Evolutionary conservation across 2,888 invertebrate genomes (phyloP).

Genomic region (Xylota segnis): DNA sequence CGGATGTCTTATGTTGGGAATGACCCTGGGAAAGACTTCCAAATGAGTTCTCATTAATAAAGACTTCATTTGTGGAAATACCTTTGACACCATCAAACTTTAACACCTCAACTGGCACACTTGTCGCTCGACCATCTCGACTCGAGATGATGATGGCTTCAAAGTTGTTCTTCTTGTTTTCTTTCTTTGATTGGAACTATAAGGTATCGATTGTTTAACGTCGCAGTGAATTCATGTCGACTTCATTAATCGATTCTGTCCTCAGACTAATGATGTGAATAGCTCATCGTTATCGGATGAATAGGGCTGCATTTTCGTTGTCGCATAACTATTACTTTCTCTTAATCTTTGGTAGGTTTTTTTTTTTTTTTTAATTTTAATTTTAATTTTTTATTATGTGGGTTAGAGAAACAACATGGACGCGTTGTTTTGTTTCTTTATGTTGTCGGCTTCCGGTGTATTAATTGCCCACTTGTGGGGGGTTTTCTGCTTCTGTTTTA

Average conservation of each 20-base stretch:
- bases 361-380: too few relatives aligned
- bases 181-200: too few relatives aligned
- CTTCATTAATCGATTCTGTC: constrained; percentile 18
- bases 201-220: constrained; percentile 6
- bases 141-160: neutral
- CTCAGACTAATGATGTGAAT: constrained; percentile 27
- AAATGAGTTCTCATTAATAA: constrained; percentile 6
- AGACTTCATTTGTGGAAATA: neutral
- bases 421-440: neutral
- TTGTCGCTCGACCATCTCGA: neutral
- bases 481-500: neutral
- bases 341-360: neutral
- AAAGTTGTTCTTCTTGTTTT: too few relatives aligned
- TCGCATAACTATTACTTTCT: constrained; percentile 33
- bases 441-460: constrained; percentile 19
- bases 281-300: constrained; percentile 8
- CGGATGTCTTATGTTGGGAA: neutral
- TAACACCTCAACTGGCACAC: constrained; percentile 1
- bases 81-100: constrained; percentile 4
- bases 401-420: constrained; percentile 8
- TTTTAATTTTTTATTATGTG: constrained; percentile 6
- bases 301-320: neutral
- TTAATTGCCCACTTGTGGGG: constrained; percentile 6
- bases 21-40: neutral
- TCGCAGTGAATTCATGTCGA: constrained; percentile 12